Evolutionary conservation across 2,113 vertebrate species (phyloP).

Genomic region (Noturus placidus): DNA sequence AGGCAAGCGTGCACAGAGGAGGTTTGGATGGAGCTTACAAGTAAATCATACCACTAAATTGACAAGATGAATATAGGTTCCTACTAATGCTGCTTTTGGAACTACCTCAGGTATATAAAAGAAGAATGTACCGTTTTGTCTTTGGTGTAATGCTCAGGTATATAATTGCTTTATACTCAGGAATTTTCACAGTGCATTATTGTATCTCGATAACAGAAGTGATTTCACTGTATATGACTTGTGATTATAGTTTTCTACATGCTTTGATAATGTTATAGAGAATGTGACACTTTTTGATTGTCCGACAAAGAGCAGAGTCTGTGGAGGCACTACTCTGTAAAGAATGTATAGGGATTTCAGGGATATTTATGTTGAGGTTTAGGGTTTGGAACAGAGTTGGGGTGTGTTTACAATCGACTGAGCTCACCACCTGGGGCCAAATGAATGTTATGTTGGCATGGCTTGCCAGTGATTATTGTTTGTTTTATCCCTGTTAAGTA

Average conservation of each 20-base stretch:
- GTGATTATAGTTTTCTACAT: constrained; percentile 16
- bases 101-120: constrained; percentile 73
- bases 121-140: constrained; percentile 65
- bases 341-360: constrained; percentile 66
- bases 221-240: constrained; percentile 34
- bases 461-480: constrained; percentile 58
- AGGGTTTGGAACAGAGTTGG: constrained; percentile 43
- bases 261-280: background rate
- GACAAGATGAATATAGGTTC: constrained; percentile 51
- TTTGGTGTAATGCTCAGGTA: constrained; percentile 71
- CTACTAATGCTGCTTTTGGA: constrained; percentile 71
- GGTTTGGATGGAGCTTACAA: constrained; percentile 61
- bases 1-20: constrained; percentile 46
- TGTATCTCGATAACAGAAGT: constrained; percentile 57
- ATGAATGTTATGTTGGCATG: constrained; percentile 69
- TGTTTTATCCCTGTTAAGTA: constrained; percentile 41
- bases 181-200: constrained; percentile 51
- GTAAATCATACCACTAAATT: constrained; percentile 70
- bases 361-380: constrained; percentile 42
- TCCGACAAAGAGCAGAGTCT: constrained; percentile 58
- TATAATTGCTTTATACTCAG: constrained; percentile 70
- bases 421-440: constrained; percentile 67
- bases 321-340: constrained; percentile 57
- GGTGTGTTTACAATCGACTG: constrained; percentile 67
- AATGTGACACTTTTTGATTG: constrained; percentile 51